Conservation (phyloP, 2,888 invertebrate species). For the Actias luna region DNA sequence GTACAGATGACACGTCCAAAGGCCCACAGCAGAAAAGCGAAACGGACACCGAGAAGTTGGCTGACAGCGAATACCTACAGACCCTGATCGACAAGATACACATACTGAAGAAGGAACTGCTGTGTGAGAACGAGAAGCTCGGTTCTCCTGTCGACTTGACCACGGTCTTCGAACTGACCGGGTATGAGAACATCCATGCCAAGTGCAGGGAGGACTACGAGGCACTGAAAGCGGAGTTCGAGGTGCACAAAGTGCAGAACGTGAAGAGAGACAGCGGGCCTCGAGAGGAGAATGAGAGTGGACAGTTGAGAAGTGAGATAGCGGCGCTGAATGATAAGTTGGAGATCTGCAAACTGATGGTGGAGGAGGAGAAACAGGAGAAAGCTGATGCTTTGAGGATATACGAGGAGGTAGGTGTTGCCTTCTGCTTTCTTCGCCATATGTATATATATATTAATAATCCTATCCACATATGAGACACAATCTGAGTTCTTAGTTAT, state of each 20-base stretch:
- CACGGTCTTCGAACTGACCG: conserved; percentile 73
- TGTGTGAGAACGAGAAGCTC: conserved; percentile 81
- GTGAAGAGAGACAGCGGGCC: conserved; percentile 43
- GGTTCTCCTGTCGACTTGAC: conserved; percentile 83
- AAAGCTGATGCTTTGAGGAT: conserved; percentile 82
- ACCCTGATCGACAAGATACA: conserved; percentile 84
- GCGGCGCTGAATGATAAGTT: conserved; percentile 85
- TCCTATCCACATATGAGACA: too few relatives aligned
- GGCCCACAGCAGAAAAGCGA: conserved; percentile 58
- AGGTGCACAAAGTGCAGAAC: conserved; percentile 81
- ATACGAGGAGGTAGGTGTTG: conserved; percentile 70
- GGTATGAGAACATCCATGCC: conserved; percentile 68
- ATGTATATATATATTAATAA: too few relatives aligned
- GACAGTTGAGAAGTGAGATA: conserved; percentile 82
- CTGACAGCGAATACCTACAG: conserved; percentile 77
- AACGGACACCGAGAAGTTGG: conserved; percentile 71
- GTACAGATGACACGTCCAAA: conserved; percentile 31
- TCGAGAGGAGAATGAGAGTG: conserved; percentile 56
- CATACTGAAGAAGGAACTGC: conserved; percentile 82
- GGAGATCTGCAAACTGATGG: conserved; percentile 82
- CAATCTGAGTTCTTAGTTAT: too few relatives aligned
- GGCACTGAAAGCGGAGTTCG: conserved; percentile 84
- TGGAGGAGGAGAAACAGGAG: conserved; percentile 84
- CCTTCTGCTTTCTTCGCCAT: not conserved
- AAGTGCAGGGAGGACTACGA: conserved; percentile 86